Percentiles rank a stretch among this genome's conserved stretches.
Conservation (phyloP, 2,888 invertebrate species). For the Ormyrus labotus region DNA sequence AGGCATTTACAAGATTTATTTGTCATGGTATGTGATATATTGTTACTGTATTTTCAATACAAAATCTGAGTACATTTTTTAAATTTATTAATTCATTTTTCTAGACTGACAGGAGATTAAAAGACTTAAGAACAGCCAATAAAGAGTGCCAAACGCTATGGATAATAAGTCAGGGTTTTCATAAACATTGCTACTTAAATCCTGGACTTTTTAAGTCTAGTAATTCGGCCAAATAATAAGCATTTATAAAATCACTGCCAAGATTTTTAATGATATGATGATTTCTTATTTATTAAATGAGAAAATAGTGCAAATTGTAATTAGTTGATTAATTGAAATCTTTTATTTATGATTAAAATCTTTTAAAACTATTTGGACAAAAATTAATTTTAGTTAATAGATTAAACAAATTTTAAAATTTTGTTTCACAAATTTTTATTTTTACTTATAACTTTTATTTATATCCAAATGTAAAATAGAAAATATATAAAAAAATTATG, state of each 20-base stretch:
- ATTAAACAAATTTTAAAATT: neutral
- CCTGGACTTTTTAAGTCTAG: constrained; percentile 66
- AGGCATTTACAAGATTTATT: constrained; percentile 68
- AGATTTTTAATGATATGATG: constrained; percentile 27
- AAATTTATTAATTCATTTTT: constrained; percentile 36
- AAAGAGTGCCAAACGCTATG: constrained; percentile 67
- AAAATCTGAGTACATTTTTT: neutral
- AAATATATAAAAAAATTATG: neutral
- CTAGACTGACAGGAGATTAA: constrained; percentile 67
- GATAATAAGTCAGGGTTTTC: constrained; percentile 66
- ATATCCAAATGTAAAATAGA: neutral
- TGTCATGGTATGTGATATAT: constrained; percentile 61
- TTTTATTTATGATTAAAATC: neutral
- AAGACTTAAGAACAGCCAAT: constrained; percentile 56
- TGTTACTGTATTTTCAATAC: neutral
- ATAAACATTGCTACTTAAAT: constrained; percentile 70
- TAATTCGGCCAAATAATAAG: constrained; percentile 28
- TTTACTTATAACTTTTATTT: constrained; percentile 28
- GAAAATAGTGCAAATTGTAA: neutral
- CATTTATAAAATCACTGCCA: constrained; percentile 44
- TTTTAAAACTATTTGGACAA: constrained; percentile 7
- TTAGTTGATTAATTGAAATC: neutral
- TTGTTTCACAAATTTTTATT: constrained; percentile 16
- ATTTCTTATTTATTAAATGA: constrained; percentile 18
- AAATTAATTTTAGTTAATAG: constrained; percentile 14